Conservation (phyloP, 2,113 vertebrate species). For the Suricata suricatta region DNA sequence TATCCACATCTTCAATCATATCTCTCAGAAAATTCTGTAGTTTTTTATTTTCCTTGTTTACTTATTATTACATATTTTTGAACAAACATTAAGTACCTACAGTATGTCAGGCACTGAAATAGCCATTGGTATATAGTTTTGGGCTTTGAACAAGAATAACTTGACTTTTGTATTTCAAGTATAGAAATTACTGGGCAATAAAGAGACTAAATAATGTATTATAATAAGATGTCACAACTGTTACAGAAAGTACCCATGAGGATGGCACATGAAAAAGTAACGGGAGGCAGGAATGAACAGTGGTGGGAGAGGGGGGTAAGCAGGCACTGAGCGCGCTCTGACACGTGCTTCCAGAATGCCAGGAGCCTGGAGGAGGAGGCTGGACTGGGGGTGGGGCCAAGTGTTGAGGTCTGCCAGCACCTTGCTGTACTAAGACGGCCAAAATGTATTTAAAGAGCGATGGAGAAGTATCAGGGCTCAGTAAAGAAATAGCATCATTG, state of each 20-base stretch:
- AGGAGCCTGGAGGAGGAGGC: too few relatives aligned
- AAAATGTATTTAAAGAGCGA: background rate
- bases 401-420: fast-evolving
- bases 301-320: fast-evolving
- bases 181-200: too few relatives aligned
- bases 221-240: background rate
- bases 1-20: background rate
- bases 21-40: background rate
- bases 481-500: background rate
- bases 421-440: background rate
- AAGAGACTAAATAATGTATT: background rate
- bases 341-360: fast-evolving
- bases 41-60: background rate
- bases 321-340: fast-evolving
- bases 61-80: background rate
- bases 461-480: background rate
- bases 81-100: background rate
- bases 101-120: background rate
- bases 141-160: background rate
- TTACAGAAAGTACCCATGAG: background rate
- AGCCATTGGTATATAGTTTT: too few relatives aligned
- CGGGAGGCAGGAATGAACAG: too few relatives aligned
- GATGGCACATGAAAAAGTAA: background rate
- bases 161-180: background rate
- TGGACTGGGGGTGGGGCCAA: fast-evolving